Evolutionary conservation across 2,113 vertebrate species (phyloP).

Genomic region (Phoxinus phoxinus): DNA sequence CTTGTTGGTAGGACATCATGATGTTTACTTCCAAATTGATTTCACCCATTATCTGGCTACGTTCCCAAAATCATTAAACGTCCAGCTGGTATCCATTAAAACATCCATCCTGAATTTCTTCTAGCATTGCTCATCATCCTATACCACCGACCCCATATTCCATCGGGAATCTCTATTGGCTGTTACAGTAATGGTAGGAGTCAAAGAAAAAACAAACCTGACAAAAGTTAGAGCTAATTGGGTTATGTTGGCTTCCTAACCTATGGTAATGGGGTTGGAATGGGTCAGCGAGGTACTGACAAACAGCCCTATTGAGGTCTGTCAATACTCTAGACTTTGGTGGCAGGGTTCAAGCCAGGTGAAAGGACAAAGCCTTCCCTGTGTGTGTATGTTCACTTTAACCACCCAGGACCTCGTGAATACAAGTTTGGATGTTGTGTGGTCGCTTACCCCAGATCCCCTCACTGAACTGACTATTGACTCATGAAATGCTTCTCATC

Average conservation of each 20-base stretch:
- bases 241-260: constrained; percentile 37
- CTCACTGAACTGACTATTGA: constrained; percentile 38
- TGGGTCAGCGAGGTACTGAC: constrained; percentile 39
- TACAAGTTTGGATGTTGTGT: constrained; percentile 48
- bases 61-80: neutral
- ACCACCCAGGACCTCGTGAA: constrained; percentile 1
- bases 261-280: constrained; percentile 42
- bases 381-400: constrained; percentile 38
- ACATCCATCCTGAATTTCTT: neutral
- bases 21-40: constrained; percentile 7
- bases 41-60: constrained; percentile 13
- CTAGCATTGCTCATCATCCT: constrained; percentile 28
- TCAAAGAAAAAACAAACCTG: constrained; percentile 9
- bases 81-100: constrained; percentile 21
- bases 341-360: constrained; percentile 55
- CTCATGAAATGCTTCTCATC: neutral
- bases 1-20: constrained; percentile 1
- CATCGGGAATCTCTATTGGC: neutral
- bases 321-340: constrained; percentile 29
- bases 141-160: constrained; percentile 23
- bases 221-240: constrained; percentile 39
- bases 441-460: constrained; percentile 38
- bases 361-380: constrained; percentile 56
- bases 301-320: constrained; percentile 48
- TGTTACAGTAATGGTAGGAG: constrained; percentile 22